A percentile compares a stretch with the other conserved stretches of the same genome.
phyloP scores from a whole-genome alignment of 2,888 invertebrate species.

The Cyrtodaria siliqua region DNA sequence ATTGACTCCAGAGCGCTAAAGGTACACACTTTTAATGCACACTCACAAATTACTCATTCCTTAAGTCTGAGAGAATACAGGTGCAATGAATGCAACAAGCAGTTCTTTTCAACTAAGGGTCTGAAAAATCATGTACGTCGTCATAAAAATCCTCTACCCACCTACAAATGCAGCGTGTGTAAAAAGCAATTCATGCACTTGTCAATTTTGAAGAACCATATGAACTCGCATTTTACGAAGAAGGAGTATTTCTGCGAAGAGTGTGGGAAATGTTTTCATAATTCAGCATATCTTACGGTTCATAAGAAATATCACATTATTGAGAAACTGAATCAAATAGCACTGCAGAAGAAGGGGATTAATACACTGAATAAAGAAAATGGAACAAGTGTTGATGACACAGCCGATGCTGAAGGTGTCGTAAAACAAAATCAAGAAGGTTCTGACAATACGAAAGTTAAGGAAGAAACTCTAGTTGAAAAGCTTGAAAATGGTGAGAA shows the following conservation, averaged over 20 bases:
- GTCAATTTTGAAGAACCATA: constrained; percentile 43
- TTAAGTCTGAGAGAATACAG: constrained; percentile 48
- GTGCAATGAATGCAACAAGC: constrained; percentile 58
- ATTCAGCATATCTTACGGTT: constrained; percentile 35
- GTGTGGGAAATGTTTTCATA: constrained; percentile 53
- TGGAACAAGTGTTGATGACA: too few relatives aligned
- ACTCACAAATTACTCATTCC: constrained; percentile 53
- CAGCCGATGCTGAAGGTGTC: too few relatives aligned
- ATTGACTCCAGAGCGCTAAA: constrained; percentile 58
- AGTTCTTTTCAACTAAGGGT: constrained; percentile 63
- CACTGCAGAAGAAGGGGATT: constrained; percentile 2
- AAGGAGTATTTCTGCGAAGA: constrained; percentile 49
- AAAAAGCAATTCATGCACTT: constrained; percentile 37
- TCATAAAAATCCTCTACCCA: constrained; percentile 39
- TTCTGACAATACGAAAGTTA: too few relatives aligned
- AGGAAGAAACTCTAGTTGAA: too few relatives aligned
- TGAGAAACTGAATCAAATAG: constrained; percentile 44
- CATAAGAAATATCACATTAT: constrained; percentile 61
- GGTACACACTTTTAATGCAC: constrained; percentile 61
- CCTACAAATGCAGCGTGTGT: constrained; percentile 56
- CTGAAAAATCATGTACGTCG: constrained; percentile 59
- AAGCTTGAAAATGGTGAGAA: too few relatives aligned
- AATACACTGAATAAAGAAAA: too few relatives aligned
- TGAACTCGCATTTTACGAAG: constrained; percentile 48
- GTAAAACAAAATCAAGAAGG: too few relatives aligned